Conservation (phyloP, 2,113 vertebrate genomes). For the Pseudorectes ferrugineus region DNA sequence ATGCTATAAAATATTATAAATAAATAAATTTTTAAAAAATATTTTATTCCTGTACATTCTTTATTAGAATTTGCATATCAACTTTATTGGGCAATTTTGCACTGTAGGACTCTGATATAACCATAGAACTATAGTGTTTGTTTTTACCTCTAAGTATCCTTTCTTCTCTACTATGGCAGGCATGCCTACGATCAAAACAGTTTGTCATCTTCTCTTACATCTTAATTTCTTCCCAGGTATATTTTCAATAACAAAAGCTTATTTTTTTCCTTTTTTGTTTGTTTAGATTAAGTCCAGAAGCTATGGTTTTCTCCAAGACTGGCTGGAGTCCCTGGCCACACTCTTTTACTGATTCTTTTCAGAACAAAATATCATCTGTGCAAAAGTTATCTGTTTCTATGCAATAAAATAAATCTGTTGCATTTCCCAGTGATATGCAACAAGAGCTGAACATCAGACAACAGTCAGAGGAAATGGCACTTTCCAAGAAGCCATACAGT, state of each 20-base stretch:
- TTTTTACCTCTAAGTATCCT: neutral
- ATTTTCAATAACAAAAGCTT: neutral
- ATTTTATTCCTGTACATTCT: neutral
- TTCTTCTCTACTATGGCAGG: neutral
- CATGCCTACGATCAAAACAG: neutral
- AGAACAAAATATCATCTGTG: neutral
- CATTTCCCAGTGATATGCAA: neutral
- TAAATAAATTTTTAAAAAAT: accelerated
- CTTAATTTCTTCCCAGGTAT: neutral
- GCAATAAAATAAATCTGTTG: neutral
- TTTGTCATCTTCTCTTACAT: neutral
- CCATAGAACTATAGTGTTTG: neutral
- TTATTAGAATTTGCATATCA: neutral
- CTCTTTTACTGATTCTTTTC: neutral
- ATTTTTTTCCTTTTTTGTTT: neutral
- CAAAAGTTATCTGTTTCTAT: neutral
- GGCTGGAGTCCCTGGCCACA: neutral
- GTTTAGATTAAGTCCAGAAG: neutral
- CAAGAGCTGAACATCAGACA: neutral
- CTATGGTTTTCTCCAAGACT: neutral
- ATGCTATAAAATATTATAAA: neutral
- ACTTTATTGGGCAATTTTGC: neutral
- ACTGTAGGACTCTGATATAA: neutral
- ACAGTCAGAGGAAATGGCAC: neutral
- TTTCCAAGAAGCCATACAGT: neutral